Base-by-base conservation (phyloP, 1,140 invertebrate species). In the Heliconius nattereri region DNA sequence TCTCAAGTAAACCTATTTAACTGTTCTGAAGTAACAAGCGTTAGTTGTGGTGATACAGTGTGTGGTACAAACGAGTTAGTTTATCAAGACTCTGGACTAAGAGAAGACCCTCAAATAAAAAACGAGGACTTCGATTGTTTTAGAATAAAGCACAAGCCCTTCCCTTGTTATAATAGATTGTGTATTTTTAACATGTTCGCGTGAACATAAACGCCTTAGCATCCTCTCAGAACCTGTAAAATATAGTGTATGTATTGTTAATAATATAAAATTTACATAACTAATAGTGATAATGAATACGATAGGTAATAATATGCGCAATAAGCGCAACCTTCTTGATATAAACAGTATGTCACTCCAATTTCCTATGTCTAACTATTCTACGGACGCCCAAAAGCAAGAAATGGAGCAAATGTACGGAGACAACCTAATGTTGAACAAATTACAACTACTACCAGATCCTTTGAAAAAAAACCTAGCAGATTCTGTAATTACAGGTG, bases 381-480 rank as follows among this genome's bases (percentile, higher is more conserved):
- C 82, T 37, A 88, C 89, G 57, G 87, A 90, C 70, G 37, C 83
- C 40, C 73, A 85, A 45, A 89, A 86, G 70, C 79, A 81, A 73
- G 85, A 87, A 29, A 91, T 90, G 85, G 89, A 86, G 75, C 80
- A 80, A 54, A 73, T 80, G 20, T 90, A 82, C 26, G 83, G 78
- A 70, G 87, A 92, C 13, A 86, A 83, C 16, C 66, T 90, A 35
- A 86, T 88, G 29, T 75, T 91, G 20, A 88, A 87, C 71, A 90
- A 89, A 35, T 72, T 91, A 7, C 87, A 89, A 80, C 74, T 89
- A 9, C 85, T 91, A 72, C 86, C 91, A 3, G 91, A 93, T 84
- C 88, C 90, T 5, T 81, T 93, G 74, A 90, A 86, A 80, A 92
- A 91, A 78, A 92, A 92, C 81, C 82, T 93, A 49, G 92, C 91